Conservation (phyloP, 2,113 vertebrate species). For the Gallinago paraguaiae region DNA sequence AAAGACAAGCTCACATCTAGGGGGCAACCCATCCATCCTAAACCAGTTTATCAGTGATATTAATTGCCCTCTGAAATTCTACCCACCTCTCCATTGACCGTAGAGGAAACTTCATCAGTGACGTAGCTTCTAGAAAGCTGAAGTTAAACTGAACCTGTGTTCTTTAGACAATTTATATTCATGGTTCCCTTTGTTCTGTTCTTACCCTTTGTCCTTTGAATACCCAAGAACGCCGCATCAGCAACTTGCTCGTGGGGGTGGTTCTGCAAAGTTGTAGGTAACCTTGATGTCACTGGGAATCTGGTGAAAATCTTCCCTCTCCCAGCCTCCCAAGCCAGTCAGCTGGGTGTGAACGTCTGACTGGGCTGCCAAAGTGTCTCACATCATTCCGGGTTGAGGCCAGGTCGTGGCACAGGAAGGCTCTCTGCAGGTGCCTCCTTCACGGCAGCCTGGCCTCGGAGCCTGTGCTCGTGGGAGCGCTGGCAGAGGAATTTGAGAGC, state of each 20-base stretch:
- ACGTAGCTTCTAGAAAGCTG: not conserved
- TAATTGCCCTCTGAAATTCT: not conserved
- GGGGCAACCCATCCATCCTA: not conserved
- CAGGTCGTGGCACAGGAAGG: not conserved
- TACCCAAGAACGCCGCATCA: too few species aligned
- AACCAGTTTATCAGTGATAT: not conserved
- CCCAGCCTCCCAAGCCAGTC: not conserved
- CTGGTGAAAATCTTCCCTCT: not conserved
- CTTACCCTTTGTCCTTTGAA: not conserved
- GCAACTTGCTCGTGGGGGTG: not conserved
- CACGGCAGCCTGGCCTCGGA: fast-evolving
- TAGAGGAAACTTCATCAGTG: not conserved
- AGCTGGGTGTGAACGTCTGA: not conserved
- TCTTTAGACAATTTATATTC: not conserved
- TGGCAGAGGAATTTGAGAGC: not conserved
- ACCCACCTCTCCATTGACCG: not conserved
- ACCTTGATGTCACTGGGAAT: not conserved
- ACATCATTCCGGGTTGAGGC: not conserved
- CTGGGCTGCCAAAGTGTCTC: not conserved
- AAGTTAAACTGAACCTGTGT: not conserved
- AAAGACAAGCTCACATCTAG: not conserved
- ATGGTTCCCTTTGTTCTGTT: not conserved
- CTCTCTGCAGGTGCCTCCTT: conserved; percentile 21
- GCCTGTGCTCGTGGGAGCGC: fast-evolving
- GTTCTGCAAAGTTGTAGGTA: too few species aligned